Evolutionary conservation across 2,113 vertebrate species (phyloP).

Genomic region (Tricholaema leucomelas): DNA sequence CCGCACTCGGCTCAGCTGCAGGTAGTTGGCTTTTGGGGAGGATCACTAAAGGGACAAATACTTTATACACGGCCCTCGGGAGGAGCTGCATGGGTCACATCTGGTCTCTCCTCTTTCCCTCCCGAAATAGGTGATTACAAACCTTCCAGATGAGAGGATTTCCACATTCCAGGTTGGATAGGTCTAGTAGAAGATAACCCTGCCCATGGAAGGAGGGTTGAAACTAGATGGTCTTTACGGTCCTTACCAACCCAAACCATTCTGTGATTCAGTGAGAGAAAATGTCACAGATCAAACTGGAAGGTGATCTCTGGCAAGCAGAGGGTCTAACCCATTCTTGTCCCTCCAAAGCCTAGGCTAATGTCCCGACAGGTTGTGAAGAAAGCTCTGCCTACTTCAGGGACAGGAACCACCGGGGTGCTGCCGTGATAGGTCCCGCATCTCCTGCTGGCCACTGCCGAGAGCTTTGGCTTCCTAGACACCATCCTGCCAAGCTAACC

Average conservation of each 20-base stretch:
- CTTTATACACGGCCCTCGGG: background rate
- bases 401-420: too few species aligned
- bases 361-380: background rate
- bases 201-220: too few species aligned
- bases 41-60: background rate
- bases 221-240: background rate
- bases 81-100: background rate
- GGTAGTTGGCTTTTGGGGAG: background rate
- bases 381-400: background rate
- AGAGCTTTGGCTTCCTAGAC: background rate
- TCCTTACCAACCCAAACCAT: background rate
- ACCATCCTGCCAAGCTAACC: background rate
- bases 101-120: background rate
- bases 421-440: background rate
- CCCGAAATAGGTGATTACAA: background rate
- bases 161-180: background rate
- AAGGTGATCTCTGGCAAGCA: background rate
- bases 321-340: background rate
- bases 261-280: background rate
- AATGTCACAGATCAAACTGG: background rate
- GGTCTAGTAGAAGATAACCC: background rate
- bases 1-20: background rate
- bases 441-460: rapidly evolving
- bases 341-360: background rate
- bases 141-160: background rate